A percentile compares a stretch with the other conserved stretches of the same genome.
Conservation (phyloP, 2,888 invertebrate species). For the Argyra leucocephala region DNA sequence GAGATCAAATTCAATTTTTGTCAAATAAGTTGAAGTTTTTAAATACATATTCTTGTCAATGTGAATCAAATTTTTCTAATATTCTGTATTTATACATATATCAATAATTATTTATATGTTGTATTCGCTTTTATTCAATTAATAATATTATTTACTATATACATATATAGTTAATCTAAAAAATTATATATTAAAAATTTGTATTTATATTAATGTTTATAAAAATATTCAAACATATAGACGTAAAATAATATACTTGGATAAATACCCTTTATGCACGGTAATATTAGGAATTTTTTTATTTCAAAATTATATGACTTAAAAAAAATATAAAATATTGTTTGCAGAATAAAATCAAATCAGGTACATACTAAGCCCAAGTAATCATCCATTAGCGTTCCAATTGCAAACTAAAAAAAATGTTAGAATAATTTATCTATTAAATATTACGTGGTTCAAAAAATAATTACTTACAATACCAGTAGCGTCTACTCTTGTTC, state of each 20-base stretch:
- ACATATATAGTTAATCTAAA: no score
- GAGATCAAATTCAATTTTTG: neutral
- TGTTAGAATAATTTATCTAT: no score
- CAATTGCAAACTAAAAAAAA: slow-evolving; percentile 87
- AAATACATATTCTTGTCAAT: neutral
- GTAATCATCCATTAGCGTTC: slow-evolving; percentile 98
- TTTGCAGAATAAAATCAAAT: slow-evolving; percentile 14
- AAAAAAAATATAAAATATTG: neutral
- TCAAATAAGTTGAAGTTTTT: neutral
- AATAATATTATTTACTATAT: neutral
- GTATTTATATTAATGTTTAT: slow-evolving; percentile 1
- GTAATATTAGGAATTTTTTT: neutral
- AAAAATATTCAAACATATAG: neutral
- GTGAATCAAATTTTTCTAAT: neutral
- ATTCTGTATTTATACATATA: neutral
- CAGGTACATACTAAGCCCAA: slow-evolving; percentile 61
- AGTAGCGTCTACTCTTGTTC: slow-evolving; percentile 95
- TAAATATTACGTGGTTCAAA: slow-evolving; percentile 14
- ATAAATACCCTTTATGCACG: neutral
- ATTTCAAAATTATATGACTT: neutral
- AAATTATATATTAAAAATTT: neutral
- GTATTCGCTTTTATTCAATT: neutral
- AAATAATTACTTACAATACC: slow-evolving; percentile 74
- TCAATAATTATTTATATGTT: neutral
- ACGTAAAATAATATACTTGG: no score